Conservation (phyloP, 2,797 vertebrate genomes). For the Melopsittacus undulatus region DNA sequence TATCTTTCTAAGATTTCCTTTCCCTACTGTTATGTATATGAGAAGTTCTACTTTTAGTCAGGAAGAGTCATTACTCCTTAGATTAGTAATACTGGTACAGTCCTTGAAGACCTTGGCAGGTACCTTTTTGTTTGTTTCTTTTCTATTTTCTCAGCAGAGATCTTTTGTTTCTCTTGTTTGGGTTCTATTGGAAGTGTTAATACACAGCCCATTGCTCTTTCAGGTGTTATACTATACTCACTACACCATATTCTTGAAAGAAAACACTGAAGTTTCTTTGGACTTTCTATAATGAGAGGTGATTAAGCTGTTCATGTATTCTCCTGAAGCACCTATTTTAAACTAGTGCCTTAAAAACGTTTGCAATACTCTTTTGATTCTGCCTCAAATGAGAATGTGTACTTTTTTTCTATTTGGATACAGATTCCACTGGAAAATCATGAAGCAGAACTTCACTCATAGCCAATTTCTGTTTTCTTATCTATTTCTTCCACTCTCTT, state of each 20-base stretch:
- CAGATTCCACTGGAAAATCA: not conserved
- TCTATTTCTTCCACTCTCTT: not conserved
- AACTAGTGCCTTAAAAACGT: not conserved
- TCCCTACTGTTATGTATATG: not conserved
- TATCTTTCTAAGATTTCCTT: not conserved
- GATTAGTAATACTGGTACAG: not conserved
- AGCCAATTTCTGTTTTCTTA: not conserved
- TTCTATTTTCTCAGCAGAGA: not conserved
- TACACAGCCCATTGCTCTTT: not conserved
- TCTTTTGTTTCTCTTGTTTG: not conserved
- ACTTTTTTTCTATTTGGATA: not conserved
- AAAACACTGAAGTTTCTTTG: not conserved
- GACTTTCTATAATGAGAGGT: not conserved
- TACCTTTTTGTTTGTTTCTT: not conserved
- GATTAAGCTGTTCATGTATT: not conserved
- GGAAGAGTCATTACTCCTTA: not conserved
- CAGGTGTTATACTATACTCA: not conserved
- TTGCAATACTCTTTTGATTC: not conserved
- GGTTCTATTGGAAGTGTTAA: not conserved
- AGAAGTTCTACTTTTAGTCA: not conserved
- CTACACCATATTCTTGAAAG: not conserved
- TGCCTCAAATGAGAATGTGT: not conserved
- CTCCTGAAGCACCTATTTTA: not conserved
- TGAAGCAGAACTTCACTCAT: not conserved
- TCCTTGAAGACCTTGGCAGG: not conserved